These are phyloP conservation scores for Megaceryle maxima DNA, from an alignment of 2,113 vertebrate genomes.

Conservation along the genomic window DNA sequence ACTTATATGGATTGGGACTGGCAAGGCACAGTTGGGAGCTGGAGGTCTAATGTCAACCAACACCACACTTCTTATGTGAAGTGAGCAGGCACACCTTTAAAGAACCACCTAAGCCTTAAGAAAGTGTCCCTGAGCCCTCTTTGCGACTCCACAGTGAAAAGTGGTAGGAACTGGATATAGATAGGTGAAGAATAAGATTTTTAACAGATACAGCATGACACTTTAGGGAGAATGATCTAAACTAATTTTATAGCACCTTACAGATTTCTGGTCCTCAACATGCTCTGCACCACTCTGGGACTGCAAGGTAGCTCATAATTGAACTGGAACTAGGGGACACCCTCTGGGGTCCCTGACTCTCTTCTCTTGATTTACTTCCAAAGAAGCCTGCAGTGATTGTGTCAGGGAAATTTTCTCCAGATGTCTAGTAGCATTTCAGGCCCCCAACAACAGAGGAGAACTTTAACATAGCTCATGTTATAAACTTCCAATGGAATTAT, in stretches of 20 bases:
- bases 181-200: background rate
- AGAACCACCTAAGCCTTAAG: background rate
- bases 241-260: background rate
- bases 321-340: accelerated
- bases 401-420: background rate
- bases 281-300: background rate
- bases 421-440: background rate
- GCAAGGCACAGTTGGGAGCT: background rate
- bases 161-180: background rate
- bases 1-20: background rate
- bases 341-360: background rate
- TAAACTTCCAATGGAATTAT: background rate
- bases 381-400: background rate
- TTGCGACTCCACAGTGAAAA: too few relatives aligned
- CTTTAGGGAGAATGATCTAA: background rate
- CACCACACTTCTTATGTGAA: background rate
- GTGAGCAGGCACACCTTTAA: background rate
- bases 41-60: background rate
- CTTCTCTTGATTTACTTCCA: background rate
- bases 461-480: background rate
- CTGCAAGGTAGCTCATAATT: background rate
- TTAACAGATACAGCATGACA: background rate
- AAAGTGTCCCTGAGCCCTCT: background rate
- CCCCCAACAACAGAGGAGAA: background rate
- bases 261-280: background rate